Evolutionary conservation across 2,888 invertebrate genomes (phyloP).

Genomic region (Cerceris rybyensis): DNA sequence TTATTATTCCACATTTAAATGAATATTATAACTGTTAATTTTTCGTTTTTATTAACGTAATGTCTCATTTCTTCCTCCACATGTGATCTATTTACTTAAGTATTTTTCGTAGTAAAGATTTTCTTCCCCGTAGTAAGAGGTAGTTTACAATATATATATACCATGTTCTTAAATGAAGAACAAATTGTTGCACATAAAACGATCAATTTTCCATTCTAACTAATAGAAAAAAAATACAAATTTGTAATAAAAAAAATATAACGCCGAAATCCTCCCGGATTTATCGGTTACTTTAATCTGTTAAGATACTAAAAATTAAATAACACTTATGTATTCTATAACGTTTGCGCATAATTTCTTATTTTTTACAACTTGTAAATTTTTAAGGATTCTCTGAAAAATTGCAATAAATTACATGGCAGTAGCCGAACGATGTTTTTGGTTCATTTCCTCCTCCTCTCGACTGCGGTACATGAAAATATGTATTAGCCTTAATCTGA

Average conservation of each 20-base stretch:
- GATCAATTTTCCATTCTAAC: no score
- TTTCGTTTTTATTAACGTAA: conserved; percentile 23
- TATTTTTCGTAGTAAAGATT: conserved; percentile 33
- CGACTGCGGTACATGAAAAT: conserved; percentile 33
- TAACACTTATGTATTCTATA: conserved; percentile 13
- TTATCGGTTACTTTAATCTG: conserved; percentile 3
- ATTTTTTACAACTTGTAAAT: conserved; percentile 41
- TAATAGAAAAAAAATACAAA: no score
- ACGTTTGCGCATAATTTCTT: conserved; percentile 29
- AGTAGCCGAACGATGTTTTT: conserved; percentile 23
- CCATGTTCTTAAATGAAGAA: no score
- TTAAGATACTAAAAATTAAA: conserved; percentile 1
- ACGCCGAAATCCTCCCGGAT: not conserved
- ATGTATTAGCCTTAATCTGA: conserved; percentile 42
- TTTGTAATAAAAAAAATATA: no score
- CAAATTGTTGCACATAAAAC: no score
- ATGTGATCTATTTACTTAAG: conserved; percentile 33
- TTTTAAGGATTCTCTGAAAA: conserved; percentile 39
- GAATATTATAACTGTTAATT: conserved; percentile 37
- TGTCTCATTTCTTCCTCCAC: conserved; percentile 37
- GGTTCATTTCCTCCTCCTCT: conserved; percentile 35
- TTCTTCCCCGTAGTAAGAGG: not conserved
- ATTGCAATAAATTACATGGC: conserved; percentile 49
- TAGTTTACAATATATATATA: not conserved
- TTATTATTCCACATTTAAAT: conserved; percentile 28